A percentile compares a stretch with the other conserved stretches of the same genome.
Evolutionary conservation across 2,797 vertebrate species (phyloP).

Genomic region (Hyperoplus immaculatus): DNA sequence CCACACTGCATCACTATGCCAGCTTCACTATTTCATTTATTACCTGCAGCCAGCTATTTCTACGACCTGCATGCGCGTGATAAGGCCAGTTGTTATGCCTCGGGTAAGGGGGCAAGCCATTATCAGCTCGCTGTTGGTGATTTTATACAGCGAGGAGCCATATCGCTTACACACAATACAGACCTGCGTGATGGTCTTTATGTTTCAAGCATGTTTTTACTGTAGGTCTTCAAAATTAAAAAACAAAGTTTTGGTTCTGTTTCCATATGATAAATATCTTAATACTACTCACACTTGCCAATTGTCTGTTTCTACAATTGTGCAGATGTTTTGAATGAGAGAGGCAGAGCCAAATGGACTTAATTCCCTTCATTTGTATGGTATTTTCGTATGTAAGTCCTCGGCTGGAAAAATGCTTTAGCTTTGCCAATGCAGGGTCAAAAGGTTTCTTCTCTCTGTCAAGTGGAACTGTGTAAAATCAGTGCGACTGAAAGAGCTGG

Average conservation of each 20-base stretch:
- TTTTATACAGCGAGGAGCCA: constrained; percentile 40
- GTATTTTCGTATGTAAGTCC: constrained; percentile 65
- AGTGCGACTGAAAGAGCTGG: constrained; percentile 48
- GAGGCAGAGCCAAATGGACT: constrained; percentile 44
- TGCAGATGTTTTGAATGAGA: constrained; percentile 73
- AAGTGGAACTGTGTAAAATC: constrained; percentile 58
- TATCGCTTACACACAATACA: constrained; percentile 12
- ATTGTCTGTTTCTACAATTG: constrained; percentile 53
- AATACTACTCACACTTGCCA: constrained; percentile 12
- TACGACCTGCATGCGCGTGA: constrained; percentile 65
- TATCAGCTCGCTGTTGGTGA: constrained; percentile 27
- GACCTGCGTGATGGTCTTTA: not conserved
- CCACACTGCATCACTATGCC: constrained; percentile 64
- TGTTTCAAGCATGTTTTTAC: not conserved
- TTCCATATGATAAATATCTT: constrained; percentile 31
- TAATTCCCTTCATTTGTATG: constrained; percentile 69
- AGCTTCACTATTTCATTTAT: constrained; percentile 44
- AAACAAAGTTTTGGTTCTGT: constrained; percentile 7
- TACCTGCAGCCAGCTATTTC: constrained; percentile 49
- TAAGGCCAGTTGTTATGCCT: constrained; percentile 58
- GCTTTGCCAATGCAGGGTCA: constrained; percentile 69
- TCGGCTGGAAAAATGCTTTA: constrained; percentile 70
- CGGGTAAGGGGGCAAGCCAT: constrained; percentile 1
- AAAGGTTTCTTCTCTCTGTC: constrained; percentile 67
- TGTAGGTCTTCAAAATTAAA: not conserved